Conservation (phyloP, 2,888 invertebrate genomes). For the Ornithoptera alexandrae region DNA sequence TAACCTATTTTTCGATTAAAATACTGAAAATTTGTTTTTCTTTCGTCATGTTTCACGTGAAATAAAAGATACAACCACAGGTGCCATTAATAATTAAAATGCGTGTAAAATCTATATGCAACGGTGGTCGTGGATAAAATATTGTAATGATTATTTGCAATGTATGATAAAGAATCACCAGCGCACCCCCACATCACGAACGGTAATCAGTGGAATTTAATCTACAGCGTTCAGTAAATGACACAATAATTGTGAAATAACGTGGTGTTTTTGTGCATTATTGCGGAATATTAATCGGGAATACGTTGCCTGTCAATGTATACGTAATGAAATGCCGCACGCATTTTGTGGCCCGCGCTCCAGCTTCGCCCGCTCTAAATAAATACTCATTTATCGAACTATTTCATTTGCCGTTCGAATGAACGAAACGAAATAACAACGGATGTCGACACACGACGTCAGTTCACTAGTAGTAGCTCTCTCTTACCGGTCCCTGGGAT, state of each 20-base stretch:
- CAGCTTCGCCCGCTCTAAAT: slow-evolving; percentile 34
- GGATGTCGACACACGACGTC: not conserved
- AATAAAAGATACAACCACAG: slow-evolving; percentile 15
- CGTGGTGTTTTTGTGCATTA: slow-evolving; percentile 51
- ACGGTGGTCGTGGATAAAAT: slow-evolving; percentile 12
- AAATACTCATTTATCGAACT: slow-evolving; percentile 30
- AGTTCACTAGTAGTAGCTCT: not conserved
- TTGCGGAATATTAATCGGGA: slow-evolving; percentile 57
- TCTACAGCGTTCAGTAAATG: slow-evolving; percentile 36
- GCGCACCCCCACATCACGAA: slow-evolving; percentile 33
- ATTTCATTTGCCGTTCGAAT: slow-evolving; percentile 21
- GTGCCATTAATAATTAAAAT: slow-evolving; percentile 22
- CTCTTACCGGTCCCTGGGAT: too few relatives aligned
- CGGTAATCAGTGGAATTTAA: slow-evolving; percentile 42
- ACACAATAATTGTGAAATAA: slow-evolving; percentile 41
- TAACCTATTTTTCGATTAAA: slow-evolving; percentile 10
- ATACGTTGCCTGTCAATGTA: slow-evolving; percentile 61
- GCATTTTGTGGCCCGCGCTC: slow-evolving; percentile 39
- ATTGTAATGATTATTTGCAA: slow-evolving; percentile 23
- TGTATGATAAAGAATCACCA: slow-evolving; percentile 28
- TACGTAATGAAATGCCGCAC: slow-evolving; percentile 54
- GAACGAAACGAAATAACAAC: slow-evolving; percentile 9
- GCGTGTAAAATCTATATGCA: slow-evolving; percentile 7
- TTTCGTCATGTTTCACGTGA: slow-evolving; percentile 9
- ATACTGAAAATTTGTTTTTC: not conserved